phyloP scores from a whole-genome alignment of 30 jellyfish, hydroid and myxozoan species.

The Hydractinia echinata region DNA sequence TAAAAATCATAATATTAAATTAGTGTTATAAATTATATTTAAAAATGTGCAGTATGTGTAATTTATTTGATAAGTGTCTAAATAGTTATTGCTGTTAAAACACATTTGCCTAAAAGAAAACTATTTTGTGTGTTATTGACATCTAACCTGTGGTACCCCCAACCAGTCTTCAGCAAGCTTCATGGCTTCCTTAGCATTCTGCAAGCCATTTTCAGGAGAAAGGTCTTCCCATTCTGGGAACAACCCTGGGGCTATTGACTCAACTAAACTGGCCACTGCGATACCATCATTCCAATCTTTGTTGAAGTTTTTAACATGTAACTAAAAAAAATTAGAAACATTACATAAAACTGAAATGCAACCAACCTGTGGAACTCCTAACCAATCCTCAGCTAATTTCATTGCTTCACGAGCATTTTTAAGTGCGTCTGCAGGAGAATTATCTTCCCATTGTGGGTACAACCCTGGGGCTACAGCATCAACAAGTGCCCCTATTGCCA shows the following conservation, averaged over 20 bases:
- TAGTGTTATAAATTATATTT: too few relatives aligned
- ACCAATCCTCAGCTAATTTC: slow-evolving; percentile 98
- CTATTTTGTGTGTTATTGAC: background rate
- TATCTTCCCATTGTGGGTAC: slow-evolving; percentile 94
- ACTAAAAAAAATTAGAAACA: slow-evolving; percentile 37
- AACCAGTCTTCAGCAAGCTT: slow-evolving; percentile 97
- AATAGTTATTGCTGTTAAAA: too few relatives aligned
- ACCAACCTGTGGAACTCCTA: slow-evolving; percentile 93
- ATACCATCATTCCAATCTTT: slow-evolving; percentile 93
- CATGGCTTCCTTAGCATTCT: slow-evolving; percentile 91
- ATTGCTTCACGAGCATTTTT: slow-evolving; percentile 82
- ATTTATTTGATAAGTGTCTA: too few relatives aligned
- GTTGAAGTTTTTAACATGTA: slow-evolving; percentile 56
- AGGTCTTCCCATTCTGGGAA: slow-evolving; percentile 97
- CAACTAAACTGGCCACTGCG: slow-evolving; percentile 92
- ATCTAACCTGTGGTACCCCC: slow-evolving; percentile 94
- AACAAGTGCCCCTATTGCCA: slow-evolving; percentile 84
- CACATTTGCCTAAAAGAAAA: background rate
- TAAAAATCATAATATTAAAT: too few relatives aligned
- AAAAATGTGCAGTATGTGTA: too few relatives aligned
- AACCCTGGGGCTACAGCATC: slow-evolving; percentile 96
- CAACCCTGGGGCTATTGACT: slow-evolving; percentile 90
- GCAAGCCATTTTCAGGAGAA: slow-evolving; percentile 58
- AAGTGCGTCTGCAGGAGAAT: slow-evolving; percentile 56
- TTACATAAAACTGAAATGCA: background rate